Evolutionary conservation across 2,888 invertebrate species (phyloP).

Genomic region (Cheilosia vernalis): DNA sequence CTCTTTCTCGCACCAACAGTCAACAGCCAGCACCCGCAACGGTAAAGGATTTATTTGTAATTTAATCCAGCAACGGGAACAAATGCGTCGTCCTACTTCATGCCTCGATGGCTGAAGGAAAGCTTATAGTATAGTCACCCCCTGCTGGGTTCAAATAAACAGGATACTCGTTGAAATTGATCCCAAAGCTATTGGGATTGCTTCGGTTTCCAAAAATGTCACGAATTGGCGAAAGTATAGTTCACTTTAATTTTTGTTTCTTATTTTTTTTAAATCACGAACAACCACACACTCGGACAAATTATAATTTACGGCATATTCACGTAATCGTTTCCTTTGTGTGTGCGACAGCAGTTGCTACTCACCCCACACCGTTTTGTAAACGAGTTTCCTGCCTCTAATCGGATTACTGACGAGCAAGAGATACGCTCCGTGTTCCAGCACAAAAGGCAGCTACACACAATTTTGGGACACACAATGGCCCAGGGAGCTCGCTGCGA

Average conservation of each 20-base stretch:
- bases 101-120: slow-evolving; percentile 56
- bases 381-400: slow-evolving; percentile 72
- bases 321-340: slow-evolving; percentile 72
- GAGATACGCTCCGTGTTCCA: slow-evolving; percentile 56
- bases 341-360: slow-evolving; percentile 9
- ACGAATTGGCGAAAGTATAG: slow-evolving; percentile 64
- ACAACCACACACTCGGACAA: slow-evolving; percentile 48
- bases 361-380: slow-evolving; percentile 42
- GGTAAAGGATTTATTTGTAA: slow-evolving; percentile 68
- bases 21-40: slow-evolving; percentile 1
- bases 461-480: slow-evolving; percentile 61
- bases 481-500: slow-evolving; percentile 16
- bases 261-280: slow-evolving; percentile 29
- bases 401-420: slow-evolving; percentile 65
- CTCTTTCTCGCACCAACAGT: not conserved
- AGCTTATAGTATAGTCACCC: slow-evolving; percentile 47
- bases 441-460: slow-evolving; percentile 51
- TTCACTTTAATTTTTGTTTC: slow-evolving; percentile 32
- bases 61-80: slow-evolving; percentile 69
- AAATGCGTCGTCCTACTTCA: slow-evolving; percentile 73
- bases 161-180: slow-evolving; percentile 64
- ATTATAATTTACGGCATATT: slow-evolving; percentile 72
- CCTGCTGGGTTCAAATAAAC: slow-evolving; percentile 62
- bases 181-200: slow-evolving; percentile 49
- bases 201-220: slow-evolving; percentile 63